phyloP scores from a whole-genome alignment of 2,113 vertebrate genomes.

The Larimichthys polyactis region DNA sequence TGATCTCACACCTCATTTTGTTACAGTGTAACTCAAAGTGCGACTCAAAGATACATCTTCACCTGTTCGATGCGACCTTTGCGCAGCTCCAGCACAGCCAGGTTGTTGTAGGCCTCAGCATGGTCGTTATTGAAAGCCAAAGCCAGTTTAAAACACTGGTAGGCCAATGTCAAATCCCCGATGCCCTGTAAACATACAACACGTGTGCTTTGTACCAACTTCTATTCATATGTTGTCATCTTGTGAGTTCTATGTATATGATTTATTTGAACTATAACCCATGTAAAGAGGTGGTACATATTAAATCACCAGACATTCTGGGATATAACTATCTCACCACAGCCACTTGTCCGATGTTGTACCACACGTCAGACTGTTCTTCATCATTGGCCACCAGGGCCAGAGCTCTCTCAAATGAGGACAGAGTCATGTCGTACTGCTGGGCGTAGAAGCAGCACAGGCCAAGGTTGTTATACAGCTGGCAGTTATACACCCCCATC shows the following conservation, averaged over 20 bases:
- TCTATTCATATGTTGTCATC: neutral
- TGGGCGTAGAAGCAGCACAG: slow-evolving; percentile 98
- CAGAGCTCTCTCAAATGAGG: slow-evolving; percentile 94
- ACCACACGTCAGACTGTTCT: slow-evolving; percentile 96
- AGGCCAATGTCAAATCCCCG: slow-evolving; percentile 91
- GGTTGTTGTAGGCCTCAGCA: slow-evolving; percentile 96
- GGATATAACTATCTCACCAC: slow-evolving; percentile 86
- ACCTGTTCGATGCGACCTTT: slow-evolving; percentile 95
- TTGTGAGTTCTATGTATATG: neutral
- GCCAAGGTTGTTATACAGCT: slow-evolving; percentile 97
- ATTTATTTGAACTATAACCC: slow-evolving; percentile 1
- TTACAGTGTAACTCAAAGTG: neutral
- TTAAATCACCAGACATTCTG: slow-evolving; percentile 2
- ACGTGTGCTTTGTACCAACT: neutral
- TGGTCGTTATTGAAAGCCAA: slow-evolving; percentile 93
- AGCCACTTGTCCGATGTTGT: slow-evolving; percentile 95
- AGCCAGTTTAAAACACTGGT: slow-evolving; percentile 94
- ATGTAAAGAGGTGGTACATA: neutral
- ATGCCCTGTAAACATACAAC: slow-evolving; percentile 86
- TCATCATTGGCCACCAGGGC: slow-evolving; percentile 91
- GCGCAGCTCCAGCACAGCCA: slow-evolving; percentile 93
- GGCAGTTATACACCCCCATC: slow-evolving; percentile 98
- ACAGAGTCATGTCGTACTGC: slow-evolving; percentile 98
- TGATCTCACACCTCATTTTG: slow-evolving; percentile 8
- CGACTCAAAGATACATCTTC: slow-evolving; percentile 6